Conservation (phyloP, 1,140 invertebrate species). For the Ceratoteleas bidentatus region DNA sequence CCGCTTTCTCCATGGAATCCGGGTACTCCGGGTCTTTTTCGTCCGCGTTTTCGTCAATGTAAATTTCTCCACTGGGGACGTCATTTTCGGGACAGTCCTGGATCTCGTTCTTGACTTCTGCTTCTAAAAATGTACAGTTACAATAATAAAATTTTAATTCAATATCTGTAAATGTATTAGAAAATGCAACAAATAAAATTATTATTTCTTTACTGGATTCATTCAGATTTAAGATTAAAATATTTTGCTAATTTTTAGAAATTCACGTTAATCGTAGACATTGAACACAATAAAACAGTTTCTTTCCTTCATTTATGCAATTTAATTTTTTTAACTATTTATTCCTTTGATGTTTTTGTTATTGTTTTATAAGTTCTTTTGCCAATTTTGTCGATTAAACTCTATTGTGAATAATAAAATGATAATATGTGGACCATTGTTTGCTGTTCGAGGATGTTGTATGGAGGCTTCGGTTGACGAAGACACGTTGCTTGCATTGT, state of each 20-base stretch:
- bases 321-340: too few species aligned
- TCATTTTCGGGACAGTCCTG: slow-evolving; percentile 79
- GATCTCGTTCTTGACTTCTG: slow-evolving; percentile 80
- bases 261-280: too few species aligned
- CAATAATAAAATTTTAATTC: background rate
- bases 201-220: too few species aligned
- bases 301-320: too few species aligned
- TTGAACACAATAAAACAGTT: too few species aligned
- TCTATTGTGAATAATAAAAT: too few species aligned
- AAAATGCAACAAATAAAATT: too few species aligned
- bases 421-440: slow-evolving; percentile 74
- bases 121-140: slow-evolving; percentile 60
- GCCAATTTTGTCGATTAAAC: too few species aligned
- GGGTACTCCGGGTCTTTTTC: slow-evolving; percentile 79
- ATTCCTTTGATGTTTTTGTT: too few species aligned
- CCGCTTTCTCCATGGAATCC: slow-evolving; percentile 79
- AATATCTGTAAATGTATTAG: too few species aligned
- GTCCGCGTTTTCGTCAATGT: slow-evolving; percentile 79
- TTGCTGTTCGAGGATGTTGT: slow-evolving; percentile 76
- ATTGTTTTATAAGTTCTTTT: background rate
- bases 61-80: slow-evolving; percentile 76
- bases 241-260: too few species aligned
- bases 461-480: slow-evolving; percentile 78
- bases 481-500: slow-evolving; percentile 79
- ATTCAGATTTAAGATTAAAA: too few species aligned